Percentiles rank a stretch among this genome's conserved stretches.
Evolutionary conservation across 2,797 vertebrate genomes (phyloP).

Genomic region (Darevskia nairensis): DNA sequence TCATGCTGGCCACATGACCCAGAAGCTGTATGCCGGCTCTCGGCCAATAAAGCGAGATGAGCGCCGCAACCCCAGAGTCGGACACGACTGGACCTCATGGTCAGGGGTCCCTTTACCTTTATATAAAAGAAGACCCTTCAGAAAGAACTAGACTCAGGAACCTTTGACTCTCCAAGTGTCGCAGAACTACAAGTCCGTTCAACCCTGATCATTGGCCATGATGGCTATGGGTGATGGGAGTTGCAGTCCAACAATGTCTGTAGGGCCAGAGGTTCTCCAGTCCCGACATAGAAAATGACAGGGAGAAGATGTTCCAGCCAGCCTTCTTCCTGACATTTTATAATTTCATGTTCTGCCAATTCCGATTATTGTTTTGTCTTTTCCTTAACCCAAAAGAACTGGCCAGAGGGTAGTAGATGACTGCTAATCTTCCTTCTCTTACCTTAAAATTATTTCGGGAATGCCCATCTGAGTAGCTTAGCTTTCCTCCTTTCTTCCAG

Average conservation of each 20-base stretch:
- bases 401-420: neutral
- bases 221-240: no score
- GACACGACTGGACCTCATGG: no score
- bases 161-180: no score
- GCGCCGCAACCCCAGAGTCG: no score
- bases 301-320: neutral
- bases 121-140: neutral
- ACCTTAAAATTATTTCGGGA: neutral
- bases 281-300: neutral
- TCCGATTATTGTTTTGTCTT: neutral
- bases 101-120: no score
- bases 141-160: neutral
- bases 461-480: constrained; percentile 12
- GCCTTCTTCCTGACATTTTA: neutral
- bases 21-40: no score
- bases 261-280: no score
- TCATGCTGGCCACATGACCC: no score
- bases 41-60: no score
- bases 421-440: neutral
- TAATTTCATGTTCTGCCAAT: fast-evolving
- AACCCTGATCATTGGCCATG: no score
- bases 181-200: no score
- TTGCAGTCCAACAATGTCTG: no score
- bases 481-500: constrained; percentile 70
- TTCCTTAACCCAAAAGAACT: neutral